These are phyloP conservation scores for Pharmacophagus antenor DNA, from an alignment of 2,888 invertebrate genomes.

Conservation along the genomic window DNA sequence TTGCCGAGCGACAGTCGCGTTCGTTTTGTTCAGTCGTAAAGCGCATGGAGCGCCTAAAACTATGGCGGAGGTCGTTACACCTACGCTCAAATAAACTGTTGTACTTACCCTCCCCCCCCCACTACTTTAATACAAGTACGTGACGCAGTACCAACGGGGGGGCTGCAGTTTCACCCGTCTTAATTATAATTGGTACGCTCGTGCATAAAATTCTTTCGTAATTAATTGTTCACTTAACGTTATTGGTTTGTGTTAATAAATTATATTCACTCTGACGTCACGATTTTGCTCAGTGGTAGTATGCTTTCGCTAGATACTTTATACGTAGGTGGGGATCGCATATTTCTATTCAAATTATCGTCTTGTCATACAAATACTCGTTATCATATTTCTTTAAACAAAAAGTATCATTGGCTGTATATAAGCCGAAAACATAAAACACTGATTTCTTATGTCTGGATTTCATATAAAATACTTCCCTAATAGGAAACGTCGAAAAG, in stretches of 20 bases:
- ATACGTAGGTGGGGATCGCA: no score
- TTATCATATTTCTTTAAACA: no score
- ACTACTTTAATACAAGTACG: not conserved
- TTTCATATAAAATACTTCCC: not conserved
- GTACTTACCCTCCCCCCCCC: no score
- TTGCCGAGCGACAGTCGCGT: slow-evolving; percentile 32
- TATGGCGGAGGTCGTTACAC: slow-evolving; percentile 21
- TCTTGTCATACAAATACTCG: no score
- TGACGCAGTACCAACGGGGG: not conserved
- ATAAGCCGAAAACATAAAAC: no score
- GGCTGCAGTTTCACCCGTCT: slow-evolving; percentile 10
- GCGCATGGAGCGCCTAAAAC: slow-evolving; percentile 21
- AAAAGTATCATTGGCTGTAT: no score
- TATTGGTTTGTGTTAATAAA: slow-evolving; percentile 18
- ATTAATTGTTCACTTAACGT: slow-evolving; percentile 17
- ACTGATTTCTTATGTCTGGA: no score
- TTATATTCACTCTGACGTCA: slow-evolving; percentile 11
- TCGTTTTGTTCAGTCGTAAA: slow-evolving; percentile 24
- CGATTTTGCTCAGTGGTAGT: not conserved
- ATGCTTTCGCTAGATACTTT: not conserved
- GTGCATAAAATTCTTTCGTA: slow-evolving; percentile 8
- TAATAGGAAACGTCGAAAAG: not conserved
- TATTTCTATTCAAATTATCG: no score
- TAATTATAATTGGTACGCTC: slow-evolving; percentile 10
- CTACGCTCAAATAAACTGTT: slow-evolving; percentile 18